Evolutionary conservation across 2,113 vertebrate species (phyloP).

Genomic region (Chaenogobius annularis): DNA sequence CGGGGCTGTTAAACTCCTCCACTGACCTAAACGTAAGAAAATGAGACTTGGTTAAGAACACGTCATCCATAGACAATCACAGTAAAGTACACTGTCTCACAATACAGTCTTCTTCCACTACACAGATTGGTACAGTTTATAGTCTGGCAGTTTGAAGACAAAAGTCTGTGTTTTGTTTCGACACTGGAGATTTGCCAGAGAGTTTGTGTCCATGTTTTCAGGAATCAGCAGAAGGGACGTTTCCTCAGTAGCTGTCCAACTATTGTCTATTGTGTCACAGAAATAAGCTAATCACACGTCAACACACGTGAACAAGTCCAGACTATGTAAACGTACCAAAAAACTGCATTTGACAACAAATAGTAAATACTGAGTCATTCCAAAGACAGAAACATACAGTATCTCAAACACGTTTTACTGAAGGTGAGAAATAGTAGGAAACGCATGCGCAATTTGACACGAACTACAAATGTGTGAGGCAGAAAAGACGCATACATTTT

Average conservation of each 20-base stretch:
- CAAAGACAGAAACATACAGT: no score
- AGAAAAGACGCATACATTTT: no score
- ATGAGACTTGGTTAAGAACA: conserved; percentile 22
- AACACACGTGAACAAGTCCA: conserved; percentile 10
- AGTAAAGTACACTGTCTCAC: background rate
- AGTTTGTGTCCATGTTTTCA: conserved; percentile 19
- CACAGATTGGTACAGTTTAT: conserved; percentile 39
- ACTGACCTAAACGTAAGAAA: conserved; percentile 61
- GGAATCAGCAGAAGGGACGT: conserved; percentile 36
- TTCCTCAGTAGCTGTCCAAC: conserved; percentile 50
- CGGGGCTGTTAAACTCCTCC: conserved; percentile 51
- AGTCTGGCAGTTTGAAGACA: conserved; percentile 22
- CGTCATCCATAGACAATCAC: background rate
- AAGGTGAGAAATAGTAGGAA: no score
- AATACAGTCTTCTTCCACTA: background rate
- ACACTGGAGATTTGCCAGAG: conserved; percentile 24
- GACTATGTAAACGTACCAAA: conserved; percentile 42
- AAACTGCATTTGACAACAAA: background rate
- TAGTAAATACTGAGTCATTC: no score
- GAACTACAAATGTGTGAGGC: no score
- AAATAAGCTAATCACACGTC: conserved; percentile 24
- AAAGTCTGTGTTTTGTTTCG: conserved; percentile 25
- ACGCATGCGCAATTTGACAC: no score
- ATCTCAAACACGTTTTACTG: no score
- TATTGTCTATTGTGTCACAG: conserved; percentile 59